Base-by-base conservation (phyloP, 2,888 invertebrate genomes). In the Tortricodes alternella region DNA sequence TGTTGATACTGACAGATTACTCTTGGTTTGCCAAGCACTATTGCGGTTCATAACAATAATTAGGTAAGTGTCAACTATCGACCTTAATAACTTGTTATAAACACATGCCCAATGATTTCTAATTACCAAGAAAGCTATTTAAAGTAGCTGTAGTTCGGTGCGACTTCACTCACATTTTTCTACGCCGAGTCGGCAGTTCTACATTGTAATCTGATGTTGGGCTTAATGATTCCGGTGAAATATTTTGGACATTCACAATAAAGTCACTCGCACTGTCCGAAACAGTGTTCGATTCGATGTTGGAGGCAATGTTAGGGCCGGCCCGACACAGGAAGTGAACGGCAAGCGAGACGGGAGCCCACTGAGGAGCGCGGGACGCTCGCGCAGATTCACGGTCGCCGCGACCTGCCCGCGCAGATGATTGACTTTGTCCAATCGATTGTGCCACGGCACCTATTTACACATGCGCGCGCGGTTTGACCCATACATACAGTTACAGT, bases 381-480 rank as follows among this genome's bases (percentile, higher is more conserved):
- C 61, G 53, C 62, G 59, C 73, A 76, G 76, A 85, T 88, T 89
- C 89, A 90, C 89, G 90, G 89, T 86, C 89, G 85, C 76, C 61
- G 73, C 83, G 84, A 85, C 83, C 84, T 81, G 81, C 70, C 76
- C 76, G 74, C 76, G 74, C 80, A 78, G 74, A 85, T 85, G 87
- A 89, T 88, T 85, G 81, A 86, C 83, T 87, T 74, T 82, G 82
- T 80, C 86, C 86, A 86, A 88, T 88, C 85, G 89, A 87, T 84
- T 81, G 78, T 78, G 67, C 61, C 71, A 72, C 76, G 73, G 77
- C 75, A 74, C 77, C 81, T 79, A 83, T 82, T 80, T 75, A 78
- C 76, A 77, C 75, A 74, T 75, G 74, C 73, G 71, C 72, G 67
- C 67, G 71, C 70, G 71, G 71, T 71, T 77, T 77, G 49, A 56